Evolutionary conservation across 1,140 invertebrate species (phyloP).

Genomic region (Pseudomyrmex cubaensis): DNA sequence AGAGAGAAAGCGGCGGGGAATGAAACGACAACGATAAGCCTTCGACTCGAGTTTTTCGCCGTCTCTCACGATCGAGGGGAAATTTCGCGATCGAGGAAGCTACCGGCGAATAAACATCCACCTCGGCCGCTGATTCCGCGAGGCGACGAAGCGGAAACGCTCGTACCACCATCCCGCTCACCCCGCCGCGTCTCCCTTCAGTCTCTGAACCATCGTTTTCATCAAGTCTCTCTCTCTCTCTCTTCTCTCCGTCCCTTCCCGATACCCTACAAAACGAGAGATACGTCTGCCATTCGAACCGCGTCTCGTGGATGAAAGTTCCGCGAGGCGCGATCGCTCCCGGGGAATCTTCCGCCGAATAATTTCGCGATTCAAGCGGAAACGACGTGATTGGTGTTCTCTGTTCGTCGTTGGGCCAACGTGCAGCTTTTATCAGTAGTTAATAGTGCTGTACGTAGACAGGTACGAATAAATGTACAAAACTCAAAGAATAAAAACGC

Average conservation of each 20-base stretch:
- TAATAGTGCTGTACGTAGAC: not conserved
- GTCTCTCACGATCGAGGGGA: conserved; percentile 47
- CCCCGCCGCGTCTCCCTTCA: conserved; percentile 25
- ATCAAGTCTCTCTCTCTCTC: not conserved
- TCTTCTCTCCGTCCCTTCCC: not conserved
- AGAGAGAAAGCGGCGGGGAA: not conserved
- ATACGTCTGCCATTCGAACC: conserved; percentile 48
- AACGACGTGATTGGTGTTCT: conserved; percentile 69
- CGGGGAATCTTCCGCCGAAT: conserved; percentile 59
- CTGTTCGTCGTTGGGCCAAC: conserved; percentile 26
- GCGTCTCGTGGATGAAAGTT: conserved; percentile 60
- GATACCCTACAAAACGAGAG: conserved; percentile 48
- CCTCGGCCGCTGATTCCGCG: conserved; percentile 62
- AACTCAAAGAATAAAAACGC: not conserved
- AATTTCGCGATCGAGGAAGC: conserved; percentile 66
- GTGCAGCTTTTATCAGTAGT: conserved; percentile 40
- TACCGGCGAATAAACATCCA: conserved; percentile 72
- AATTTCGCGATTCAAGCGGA: conserved; percentile 70
- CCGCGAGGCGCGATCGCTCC: conserved; percentile 55
- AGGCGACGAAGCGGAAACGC: conserved; percentile 70
- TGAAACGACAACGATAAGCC: conserved; percentile 68
- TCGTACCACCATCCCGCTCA: conserved; percentile 25
- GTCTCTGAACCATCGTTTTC: conserved; percentile 49
- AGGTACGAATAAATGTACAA: conserved; percentile 14
- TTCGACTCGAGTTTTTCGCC: conserved; percentile 60